Percentiles rank a stretch among this genome's conserved stretches.
These are phyloP conservation scores for Chaetophractus vellerosus DNA, from an alignment of 2,797 vertebrate species.

Conservation along the genomic window DNA sequence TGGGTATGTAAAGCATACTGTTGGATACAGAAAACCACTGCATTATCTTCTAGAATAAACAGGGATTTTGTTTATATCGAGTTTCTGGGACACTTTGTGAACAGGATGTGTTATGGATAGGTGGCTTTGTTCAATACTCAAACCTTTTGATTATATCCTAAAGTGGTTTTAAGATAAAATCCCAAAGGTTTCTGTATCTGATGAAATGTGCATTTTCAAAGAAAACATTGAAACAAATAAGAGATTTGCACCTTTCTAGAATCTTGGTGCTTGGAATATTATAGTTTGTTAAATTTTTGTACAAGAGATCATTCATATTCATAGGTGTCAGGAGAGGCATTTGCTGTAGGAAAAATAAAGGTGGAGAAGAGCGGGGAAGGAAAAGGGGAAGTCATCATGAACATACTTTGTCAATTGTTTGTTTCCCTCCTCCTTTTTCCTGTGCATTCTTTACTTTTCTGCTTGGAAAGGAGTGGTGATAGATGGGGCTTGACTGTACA, in stretches of 20 bases:
- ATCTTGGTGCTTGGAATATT: slow-evolving; percentile 60
- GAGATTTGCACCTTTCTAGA: slow-evolving; percentile 51
- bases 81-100: slow-evolving; percentile 80
- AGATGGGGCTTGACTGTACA: background rate
- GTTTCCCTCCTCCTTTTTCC: background rate
- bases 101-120: slow-evolving; percentile 79
- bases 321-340: background rate
- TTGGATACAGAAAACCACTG: slow-evolving; percentile 74
- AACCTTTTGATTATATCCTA: slow-evolving; percentile 77
- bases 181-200: slow-evolving; percentile 68
- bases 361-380: background rate
- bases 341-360: slow-evolving; percentile 7
- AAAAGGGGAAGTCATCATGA: background rate
- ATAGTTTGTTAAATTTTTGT: slow-evolving; percentile 63
- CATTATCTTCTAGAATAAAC: slow-evolving; percentile 69
- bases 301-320: slow-evolving; percentile 6
- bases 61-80: slow-evolving; percentile 71
- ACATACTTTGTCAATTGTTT: background rate
- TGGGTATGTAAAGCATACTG: slow-evolving; percentile 68
- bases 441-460: background rate
- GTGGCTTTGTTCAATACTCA: slow-evolving; percentile 77
- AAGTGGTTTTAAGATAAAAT: slow-evolving; percentile 83
- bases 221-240: slow-evolving; percentile 68
- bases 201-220: slow-evolving; percentile 74
- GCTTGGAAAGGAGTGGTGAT: background rate